phyloP scores from a whole-genome alignment of 2,113 vertebrate species.

The Caloenas nicobarica region DNA sequence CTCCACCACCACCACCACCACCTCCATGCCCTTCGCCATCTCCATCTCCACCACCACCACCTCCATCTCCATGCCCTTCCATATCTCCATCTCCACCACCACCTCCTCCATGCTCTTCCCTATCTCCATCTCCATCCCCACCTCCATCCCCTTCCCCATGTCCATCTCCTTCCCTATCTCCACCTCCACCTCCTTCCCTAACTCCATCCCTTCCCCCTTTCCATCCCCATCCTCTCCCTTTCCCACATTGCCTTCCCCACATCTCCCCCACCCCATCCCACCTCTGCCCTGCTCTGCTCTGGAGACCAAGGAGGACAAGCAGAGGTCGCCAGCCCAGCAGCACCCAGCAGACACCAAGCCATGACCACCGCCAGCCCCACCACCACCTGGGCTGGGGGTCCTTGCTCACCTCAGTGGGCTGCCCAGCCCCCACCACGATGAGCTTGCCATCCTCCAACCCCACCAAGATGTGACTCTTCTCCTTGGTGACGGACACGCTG shows the following conservation, averaged over 20 bases:
- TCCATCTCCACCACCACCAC: background rate
- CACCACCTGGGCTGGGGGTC: fast-evolving
- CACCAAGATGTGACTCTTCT: constrained; percentile 93
- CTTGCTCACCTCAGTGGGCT: constrained; percentile 87
- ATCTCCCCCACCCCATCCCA: background rate
- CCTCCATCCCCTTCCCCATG: no score
- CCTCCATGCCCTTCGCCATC: background rate
- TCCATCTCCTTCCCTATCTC: no score
- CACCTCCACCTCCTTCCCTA: background rate
- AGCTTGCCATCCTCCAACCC: constrained; percentile 94
- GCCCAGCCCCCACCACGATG: constrained; percentile 94
- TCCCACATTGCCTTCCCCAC: background rate
- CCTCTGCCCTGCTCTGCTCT: background rate
- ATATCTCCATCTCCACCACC: background rate
- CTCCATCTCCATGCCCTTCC: background rate
- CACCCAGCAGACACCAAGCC: fast-evolving
- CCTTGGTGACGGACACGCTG: constrained; percentile 92
- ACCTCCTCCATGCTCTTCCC: no score
- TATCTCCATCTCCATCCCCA: background rate
- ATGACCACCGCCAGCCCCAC: fast-evolving
- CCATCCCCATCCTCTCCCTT: no score
- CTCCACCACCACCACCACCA: no score
- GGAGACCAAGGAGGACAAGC: background rate
- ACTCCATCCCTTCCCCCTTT: fast-evolving
- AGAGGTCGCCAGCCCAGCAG: background rate